A percentile compares a stretch with the other conserved stretches of the same genome.
phyloP scores from a whole-genome alignment of 2,888 invertebrate species.

The Lepidochrysops patricia region DNA sequence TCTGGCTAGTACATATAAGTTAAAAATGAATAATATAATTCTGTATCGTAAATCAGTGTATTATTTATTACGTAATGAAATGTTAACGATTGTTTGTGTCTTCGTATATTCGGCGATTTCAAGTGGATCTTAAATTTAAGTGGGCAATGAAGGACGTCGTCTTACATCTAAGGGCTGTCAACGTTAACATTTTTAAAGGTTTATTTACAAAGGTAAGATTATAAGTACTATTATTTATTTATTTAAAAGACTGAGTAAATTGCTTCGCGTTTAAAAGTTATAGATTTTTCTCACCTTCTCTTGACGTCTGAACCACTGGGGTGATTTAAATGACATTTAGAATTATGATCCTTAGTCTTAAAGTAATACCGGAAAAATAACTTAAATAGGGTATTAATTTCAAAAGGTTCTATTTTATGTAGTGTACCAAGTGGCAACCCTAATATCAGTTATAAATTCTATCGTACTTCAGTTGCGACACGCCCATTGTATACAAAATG shows the following conservation, averaged over 20 bases:
- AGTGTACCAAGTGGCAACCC: background rate
- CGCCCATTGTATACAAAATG: background rate
- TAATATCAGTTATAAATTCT: background rate
- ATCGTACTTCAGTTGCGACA: background rate
- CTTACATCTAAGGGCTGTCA: background rate
- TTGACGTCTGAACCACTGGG: too few species aligned
- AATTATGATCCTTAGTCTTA: too few species aligned
- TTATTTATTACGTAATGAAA: conserved; percentile 6
- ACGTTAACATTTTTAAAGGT: too few species aligned
- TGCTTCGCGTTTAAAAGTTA: too few species aligned
- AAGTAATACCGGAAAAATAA: too few species aligned
- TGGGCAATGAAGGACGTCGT: conserved; percentile 31
- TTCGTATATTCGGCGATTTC: conserved; percentile 57
- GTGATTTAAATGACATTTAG: too few species aligned
- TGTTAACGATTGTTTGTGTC: conserved; percentile 42
- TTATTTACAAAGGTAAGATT: too few species aligned
- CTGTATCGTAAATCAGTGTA: conserved; percentile 29
- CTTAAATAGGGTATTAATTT: too few species aligned
- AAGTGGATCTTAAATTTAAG: conserved; percentile 52
- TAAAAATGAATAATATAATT: background rate
- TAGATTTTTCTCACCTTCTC: too few species aligned
- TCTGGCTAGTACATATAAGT: background rate
- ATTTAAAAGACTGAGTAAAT: too few species aligned
- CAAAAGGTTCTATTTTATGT: too few species aligned
- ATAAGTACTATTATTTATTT: too few species aligned